phyloP scores from a whole-genome alignment of 2,113 vertebrate species.

The Malaclemys terrapin region DNA sequence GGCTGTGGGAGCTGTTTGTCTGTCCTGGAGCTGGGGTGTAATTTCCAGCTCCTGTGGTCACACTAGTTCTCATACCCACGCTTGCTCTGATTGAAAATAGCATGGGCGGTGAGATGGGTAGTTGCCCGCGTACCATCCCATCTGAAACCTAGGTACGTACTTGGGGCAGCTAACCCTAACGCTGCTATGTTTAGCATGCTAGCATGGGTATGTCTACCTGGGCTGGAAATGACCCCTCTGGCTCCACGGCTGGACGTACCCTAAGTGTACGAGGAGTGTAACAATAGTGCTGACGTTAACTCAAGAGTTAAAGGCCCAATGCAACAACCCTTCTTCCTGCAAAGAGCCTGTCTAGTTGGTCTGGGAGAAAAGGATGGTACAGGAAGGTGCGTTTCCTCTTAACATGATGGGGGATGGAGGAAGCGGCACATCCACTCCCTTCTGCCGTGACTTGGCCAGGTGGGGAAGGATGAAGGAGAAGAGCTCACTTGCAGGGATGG shows the following conservation, averaged over 20 bases:
- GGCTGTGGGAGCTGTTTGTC: not conserved
- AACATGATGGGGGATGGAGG: fast-evolving
- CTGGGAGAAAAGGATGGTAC: not conserved
- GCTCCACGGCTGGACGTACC: no score
- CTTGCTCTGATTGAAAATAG: not conserved
- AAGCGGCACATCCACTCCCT: not conserved
- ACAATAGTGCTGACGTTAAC: not conserved
- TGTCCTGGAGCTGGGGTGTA: not conserved
- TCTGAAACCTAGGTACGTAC: not conserved
- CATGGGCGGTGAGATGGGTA: not conserved
- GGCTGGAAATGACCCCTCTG: not conserved
- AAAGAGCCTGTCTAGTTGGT: not conserved
- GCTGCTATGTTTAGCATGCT: not conserved
- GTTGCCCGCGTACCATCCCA: not conserved
- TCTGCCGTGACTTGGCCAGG: not conserved
- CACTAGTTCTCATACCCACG: not conserved
- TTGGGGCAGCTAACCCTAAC: not conserved
- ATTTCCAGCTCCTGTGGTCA: not conserved
- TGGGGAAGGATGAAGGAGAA: not conserved
- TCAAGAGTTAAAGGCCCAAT: not conserved
- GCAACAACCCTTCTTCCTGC: not conserved
- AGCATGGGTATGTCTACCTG: not conserved
- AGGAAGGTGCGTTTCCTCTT: not conserved
- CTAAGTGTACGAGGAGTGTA: fast-evolving
- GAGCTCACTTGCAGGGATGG: not conserved